Base-by-base conservation (phyloP, 2,113 vertebrate species). In the Ameiurus melas region DNA sequence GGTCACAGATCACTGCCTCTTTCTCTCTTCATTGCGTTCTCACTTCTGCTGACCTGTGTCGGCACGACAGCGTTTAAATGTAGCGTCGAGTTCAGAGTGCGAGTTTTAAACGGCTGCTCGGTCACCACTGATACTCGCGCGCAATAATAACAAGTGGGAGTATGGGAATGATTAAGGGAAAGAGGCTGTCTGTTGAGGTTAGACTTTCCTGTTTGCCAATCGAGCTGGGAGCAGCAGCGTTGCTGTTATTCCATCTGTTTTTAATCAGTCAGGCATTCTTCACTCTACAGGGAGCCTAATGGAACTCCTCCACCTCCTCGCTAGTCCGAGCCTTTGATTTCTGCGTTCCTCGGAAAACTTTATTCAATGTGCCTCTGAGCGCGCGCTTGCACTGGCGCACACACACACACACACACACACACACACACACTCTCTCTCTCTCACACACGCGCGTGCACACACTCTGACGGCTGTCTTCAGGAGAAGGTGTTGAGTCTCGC, bases 121-220 rank as follows among this genome's bases (percentile, higher is more conserved):
- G 20, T 83, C 90, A 93, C 92, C 85, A 85, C 95, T 57, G 88
- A 90, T 90, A 85, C 92, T 91, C 91, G 89, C 83, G 94, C 94
- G 92, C 94, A 94, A 95, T 95, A 95, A 93, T 94, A 95, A 95
- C 93, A 95, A 93, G 94, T 93, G 91, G 93, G 91, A 94, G 93
- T 96, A 96, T 97, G 96, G 95, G 94, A 95, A 94, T 96, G 95
- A 96, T 97, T 97, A 94, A 93, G 92, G 92, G 82, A 94, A 93
- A 93, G 94, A 92, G 94, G 92, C 93, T 93, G 95, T 94, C 94
- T 94, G 93, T 95, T 95, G 93, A 96, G 94, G 95, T 95, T 96
- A 93, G 90, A 94, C 93, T 97, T 95, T 97, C 96, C 96, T 97
- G 96, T 97, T 96, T 96, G 96, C 95, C 96, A 95, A 95, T 95